Base-by-base conservation (phyloP, 2,113 vertebrate species). In the Rana temporaria region DNA sequence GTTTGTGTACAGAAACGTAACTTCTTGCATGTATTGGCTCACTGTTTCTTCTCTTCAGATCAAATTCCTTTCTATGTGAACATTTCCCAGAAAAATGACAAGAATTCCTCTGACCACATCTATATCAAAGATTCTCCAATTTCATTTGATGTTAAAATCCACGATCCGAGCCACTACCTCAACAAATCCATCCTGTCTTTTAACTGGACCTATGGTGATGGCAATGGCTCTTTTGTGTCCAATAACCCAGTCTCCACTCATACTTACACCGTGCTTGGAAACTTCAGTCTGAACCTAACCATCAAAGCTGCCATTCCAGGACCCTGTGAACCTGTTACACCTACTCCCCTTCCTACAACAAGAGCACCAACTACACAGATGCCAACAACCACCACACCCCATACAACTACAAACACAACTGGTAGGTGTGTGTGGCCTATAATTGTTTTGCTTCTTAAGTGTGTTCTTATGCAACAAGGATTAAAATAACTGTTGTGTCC, bases 161-260 rank as follows among this genome's bases (percentile, higher is more conserved):
- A 99, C 0, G 98, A 99, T 82, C 98, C 98, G 82, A 97, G 96
- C 60, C 70, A 92, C 72, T 99, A 97, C 76, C 93, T 99, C 60
- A 96, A 95, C 48, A 89, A 90, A 3, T 95, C 96, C 1, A 85
- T 88, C 26, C 86, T 98, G 34, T 89, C 92, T 85, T 99, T 95
- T 89, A 94, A 93, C 74, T 99, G 97, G 97, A 93, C 95, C 84
- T 99, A 98, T 0, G 92, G 91, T 26, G 97, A 99, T 15, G 96
- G 96, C 57, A 98, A 93, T 48, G 90, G 92, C 2, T 92, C 95
- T 53, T 92, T 96, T 90, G 91, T 97, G 69, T 96, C 91, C 9
- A 94, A 92, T 4, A 89, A 89, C 57, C 86, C 91, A 2, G 86
- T 91, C 83, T 93, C 92, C 56, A 93, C 89, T 42, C 96, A 99